Evolutionary conservation across 2,797 vertebrate species (phyloP).

Genomic region (Danionella dracula): DNA sequence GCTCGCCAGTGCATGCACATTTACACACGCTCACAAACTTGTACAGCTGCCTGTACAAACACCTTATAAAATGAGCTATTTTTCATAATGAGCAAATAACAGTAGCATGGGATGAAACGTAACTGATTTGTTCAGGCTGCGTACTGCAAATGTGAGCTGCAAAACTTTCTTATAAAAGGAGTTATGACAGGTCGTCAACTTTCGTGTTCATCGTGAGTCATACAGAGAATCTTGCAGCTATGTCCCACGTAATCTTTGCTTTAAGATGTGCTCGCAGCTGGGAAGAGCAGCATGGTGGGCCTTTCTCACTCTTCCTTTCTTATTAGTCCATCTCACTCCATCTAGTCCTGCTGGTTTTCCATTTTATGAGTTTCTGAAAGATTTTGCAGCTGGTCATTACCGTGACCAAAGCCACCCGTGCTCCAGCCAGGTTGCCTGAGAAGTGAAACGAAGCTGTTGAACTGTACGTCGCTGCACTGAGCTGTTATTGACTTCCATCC

Average conservation of each 20-base stretch:
- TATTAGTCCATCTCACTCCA: constrained; percentile 40
- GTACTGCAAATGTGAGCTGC: constrained; percentile 4
- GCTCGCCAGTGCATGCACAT: background rate
- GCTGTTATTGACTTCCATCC: constrained; percentile 49
- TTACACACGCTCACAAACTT: constrained; percentile 46
- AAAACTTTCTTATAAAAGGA: constrained; percentile 46
- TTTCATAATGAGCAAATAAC: constrained; percentile 45
- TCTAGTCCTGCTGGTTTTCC: constrained; percentile 25
- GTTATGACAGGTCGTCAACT: constrained; percentile 42
- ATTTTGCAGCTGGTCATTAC: constrained; percentile 58
- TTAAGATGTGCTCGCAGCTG: constrained; percentile 27
- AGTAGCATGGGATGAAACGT: constrained; percentile 25
- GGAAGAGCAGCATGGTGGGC: constrained; percentile 43
- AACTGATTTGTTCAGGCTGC: background rate
- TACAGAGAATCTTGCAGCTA: constrained; percentile 11
- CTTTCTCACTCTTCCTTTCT: constrained; percentile 36
- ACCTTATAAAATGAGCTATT: constrained; percentile 50
- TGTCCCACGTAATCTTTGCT: constrained; percentile 42
- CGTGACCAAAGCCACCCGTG: constrained; percentile 48
- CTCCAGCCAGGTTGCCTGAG: constrained; percentile 20
- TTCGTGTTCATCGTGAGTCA: constrained; percentile 54
- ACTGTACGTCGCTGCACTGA: constrained; percentile 14
- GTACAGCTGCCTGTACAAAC: constrained; percentile 45
- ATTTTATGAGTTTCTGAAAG: constrained; percentile 42
- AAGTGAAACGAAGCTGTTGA: constrained; percentile 35